Conservation (phyloP, 2,797 vertebrate genomes). For the Galaxias olidus region DNA sequence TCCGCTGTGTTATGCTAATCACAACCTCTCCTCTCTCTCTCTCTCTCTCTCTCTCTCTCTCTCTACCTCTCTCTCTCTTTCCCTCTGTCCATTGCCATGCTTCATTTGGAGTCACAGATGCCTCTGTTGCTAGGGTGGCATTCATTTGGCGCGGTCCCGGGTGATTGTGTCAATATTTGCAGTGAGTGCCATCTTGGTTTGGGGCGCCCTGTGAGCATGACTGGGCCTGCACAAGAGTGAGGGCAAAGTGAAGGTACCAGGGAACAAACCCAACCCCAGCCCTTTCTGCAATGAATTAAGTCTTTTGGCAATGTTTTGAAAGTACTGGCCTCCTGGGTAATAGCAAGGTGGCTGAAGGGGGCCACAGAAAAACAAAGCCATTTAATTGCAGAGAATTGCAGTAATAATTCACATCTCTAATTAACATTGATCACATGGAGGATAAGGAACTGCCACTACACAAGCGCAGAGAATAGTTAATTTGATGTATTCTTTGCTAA, state of each 20-base stretch:
- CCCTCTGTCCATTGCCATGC: conserved; percentile 50
- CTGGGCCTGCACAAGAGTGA: conserved; percentile 30
- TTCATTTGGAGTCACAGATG: conserved; percentile 67
- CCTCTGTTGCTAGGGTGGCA: conserved; percentile 55
- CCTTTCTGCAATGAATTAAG: conserved; percentile 64
- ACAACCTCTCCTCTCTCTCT: background rate
- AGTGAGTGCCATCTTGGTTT: conserved; percentile 58
- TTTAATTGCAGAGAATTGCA: conserved; percentile 60
- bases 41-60: background rate
- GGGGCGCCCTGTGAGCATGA: conserved; percentile 49
- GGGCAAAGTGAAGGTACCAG: conserved; percentile 49
- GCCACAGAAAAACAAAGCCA: conserved; percentile 47
- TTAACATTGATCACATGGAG: conserved; percentile 62
- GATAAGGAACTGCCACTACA: conserved; percentile 59
- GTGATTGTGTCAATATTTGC: conserved; percentile 70
- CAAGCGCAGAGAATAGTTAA: conserved; percentile 46
- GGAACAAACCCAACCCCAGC: conserved; percentile 48
- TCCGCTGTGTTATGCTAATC: no score
- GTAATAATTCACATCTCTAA: conserved; percentile 67
- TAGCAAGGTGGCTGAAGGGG: conserved; percentile 30
- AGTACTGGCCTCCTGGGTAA: conserved; percentile 49
- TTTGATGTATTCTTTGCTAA: conserved; percentile 43
- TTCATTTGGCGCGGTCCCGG: conserved; percentile 57
- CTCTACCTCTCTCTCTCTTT: conserved; percentile 14
- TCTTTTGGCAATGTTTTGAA: conserved; percentile 57